Conservation (phyloP, 2,113 vertebrate species). For the Leptobrachium leishanense region DNA sequence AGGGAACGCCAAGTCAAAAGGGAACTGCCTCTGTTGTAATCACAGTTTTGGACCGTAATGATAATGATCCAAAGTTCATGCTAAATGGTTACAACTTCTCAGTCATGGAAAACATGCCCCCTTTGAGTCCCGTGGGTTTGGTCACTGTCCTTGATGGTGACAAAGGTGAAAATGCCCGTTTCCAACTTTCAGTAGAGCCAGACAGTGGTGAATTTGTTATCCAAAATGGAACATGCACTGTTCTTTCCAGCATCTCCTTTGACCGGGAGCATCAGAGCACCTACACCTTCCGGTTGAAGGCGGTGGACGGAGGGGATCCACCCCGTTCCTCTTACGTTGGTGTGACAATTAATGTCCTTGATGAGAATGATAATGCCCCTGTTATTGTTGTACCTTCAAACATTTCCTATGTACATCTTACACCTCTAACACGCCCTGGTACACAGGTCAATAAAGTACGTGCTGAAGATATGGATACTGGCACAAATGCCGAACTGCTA, state of each 20-base stretch:
- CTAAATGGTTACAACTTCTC: slow-evolving; percentile 95
- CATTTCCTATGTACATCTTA: slow-evolving; percentile 85
- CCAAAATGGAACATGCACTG: slow-evolving; percentile 93
- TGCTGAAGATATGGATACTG: slow-evolving; percentile 90
- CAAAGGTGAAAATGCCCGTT: slow-evolving; percentile 86
- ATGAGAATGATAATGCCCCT: slow-evolving; percentile 94
- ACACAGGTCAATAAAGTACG: slow-evolving; percentile 86
- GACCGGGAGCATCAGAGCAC: slow-evolving; percentile 95
- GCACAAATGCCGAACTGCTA: slow-evolving; percentile 81
- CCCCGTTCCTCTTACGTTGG: slow-evolving; percentile 91
- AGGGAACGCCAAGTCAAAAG: slow-evolving; percentile 86
- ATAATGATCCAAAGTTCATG: slow-evolving; percentile 97
- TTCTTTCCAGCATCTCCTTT: slow-evolving; percentile 93
- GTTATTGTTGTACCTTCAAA: slow-evolving; percentile 92
- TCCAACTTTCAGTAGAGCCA: slow-evolving; percentile 86
- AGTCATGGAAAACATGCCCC: slow-evolving; percentile 90
- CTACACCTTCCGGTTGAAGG: slow-evolving; percentile 93
- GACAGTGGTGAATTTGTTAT: slow-evolving; percentile 95
- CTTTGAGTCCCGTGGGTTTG: slow-evolving; percentile 91
- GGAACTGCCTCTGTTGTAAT: slow-evolving; percentile 89
- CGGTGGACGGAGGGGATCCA: slow-evolving; percentile 85
- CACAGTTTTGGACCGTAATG: slow-evolving; percentile 90
- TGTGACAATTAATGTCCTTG: slow-evolving; percentile 93
- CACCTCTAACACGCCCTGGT: slow-evolving; percentile 77
- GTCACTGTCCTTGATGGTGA: slow-evolving; percentile 92